phyloP scores from a whole-genome alignment of 2,888 invertebrate genomes.

The Cabera pusaria region DNA sequence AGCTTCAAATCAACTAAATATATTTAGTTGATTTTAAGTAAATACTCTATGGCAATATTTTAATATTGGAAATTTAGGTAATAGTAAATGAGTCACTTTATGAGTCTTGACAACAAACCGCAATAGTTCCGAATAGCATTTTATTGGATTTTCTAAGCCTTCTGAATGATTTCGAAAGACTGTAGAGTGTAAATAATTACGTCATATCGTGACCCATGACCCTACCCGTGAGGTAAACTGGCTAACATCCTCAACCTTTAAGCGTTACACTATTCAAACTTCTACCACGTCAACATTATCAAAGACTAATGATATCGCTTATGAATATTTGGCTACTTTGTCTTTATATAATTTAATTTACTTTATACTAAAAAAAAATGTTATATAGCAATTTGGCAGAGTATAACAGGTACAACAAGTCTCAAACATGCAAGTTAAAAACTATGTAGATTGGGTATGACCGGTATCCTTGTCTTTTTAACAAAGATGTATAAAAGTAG shows the following conservation, averaged over 20 bases:
- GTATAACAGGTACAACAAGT: too few relatives aligned
- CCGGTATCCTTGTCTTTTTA: conserved; percentile 26
- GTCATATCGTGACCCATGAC: conserved; percentile 53
- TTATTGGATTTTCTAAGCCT: conserved; percentile 36
- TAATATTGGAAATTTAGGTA: too few relatives aligned
- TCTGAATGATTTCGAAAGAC: conserved; percentile 49
- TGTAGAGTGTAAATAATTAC: conserved; percentile 46
- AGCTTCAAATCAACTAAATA: too few relatives aligned
- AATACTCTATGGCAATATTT: too few relatives aligned
- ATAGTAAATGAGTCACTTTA: too few relatives aligned
- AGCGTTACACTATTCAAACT: conserved; percentile 57
- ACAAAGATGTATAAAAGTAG: conserved; percentile 44
- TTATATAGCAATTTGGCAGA: too few relatives aligned
- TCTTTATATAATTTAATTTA: too few relatives aligned
- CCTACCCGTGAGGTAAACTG: conserved; percentile 50
- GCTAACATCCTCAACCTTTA: conserved; percentile 71
- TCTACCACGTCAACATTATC: conserved; percentile 44
- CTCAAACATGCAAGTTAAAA: too few relatives aligned
- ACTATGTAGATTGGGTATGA: conserved; percentile 9
- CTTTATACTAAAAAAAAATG: too few relatives aligned
- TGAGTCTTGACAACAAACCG: too few relatives aligned
- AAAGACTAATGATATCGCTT: conserved; percentile 32
- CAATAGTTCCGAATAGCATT: background rate
- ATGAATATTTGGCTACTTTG: conserved; percentile 5
- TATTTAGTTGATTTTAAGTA: too few relatives aligned